Base-by-base conservation (phyloP, 2,113 vertebrate genomes). In the Chrysochloris asiatica region DNA sequence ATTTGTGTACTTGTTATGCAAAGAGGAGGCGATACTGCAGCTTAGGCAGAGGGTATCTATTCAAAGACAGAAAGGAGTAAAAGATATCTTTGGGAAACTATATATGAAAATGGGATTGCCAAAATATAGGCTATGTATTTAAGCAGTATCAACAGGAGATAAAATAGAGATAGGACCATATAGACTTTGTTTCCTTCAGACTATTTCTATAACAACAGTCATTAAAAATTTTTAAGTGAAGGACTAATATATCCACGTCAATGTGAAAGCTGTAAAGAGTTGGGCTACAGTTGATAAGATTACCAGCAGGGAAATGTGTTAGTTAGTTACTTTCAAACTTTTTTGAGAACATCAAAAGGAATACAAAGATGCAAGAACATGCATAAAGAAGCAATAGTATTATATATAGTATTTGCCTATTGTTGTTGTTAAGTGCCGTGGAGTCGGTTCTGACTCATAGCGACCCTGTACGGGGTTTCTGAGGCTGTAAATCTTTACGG, bases 241-340 rank as follows among this genome's bases (percentile, higher is more conserved):
- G 59, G 36, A 83, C 48, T 63, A 24, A 5, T 8, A 47, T 71
- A 71, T 2, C 48, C 50, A 6, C 22, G 6, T 33, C 50, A 81
- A 28, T 83, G 30, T 65, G n/a, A 78, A 83, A 83, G 36, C 41
- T 63, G 7, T 78, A 10, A n/a, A n/a, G n/a, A n/a, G n/a, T n/a
- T n/a, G n/a, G n/a, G n/a, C n/a, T n/a, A n/a, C 52, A 71, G 59
- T 43, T 80, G 43, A 11, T 82, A 54, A 36, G 38, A 59, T 72
- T 86, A 28, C 45, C 71, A 71, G 38, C n/a, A 82, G 33, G 41
- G 48, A 82, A 73, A 33, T 92, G 45, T 48, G 8, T 75, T 83
- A 72, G 65, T 48, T 86, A 45, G 5, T 83, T 77, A 72, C 36
- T 90, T 89, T 92, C 30, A 59, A 6, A 77, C 11, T 90, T 88